Base-by-base conservation (phyloP, 2,113 vertebrate genomes). In the Eleginops maclovinus region DNA sequence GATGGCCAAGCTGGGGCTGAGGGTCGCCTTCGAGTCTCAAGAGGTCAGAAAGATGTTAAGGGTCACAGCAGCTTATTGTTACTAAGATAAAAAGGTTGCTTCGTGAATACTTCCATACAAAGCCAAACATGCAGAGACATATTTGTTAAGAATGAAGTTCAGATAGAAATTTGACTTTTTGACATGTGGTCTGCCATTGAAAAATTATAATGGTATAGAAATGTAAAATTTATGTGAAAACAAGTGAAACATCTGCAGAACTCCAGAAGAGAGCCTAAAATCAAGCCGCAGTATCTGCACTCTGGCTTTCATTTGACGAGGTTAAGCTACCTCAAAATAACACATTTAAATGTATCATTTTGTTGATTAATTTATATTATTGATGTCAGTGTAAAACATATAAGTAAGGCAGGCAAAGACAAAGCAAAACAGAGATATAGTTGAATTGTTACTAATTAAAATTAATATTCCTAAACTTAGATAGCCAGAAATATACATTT, bases 1-100 rank as follows among this genome's bases (percentile, higher is more conserved):
- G 62, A 97, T 98, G 96, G 97, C 98, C 15, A 98, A 98, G 77
- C 93, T 99, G 75, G 98, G 97, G 2, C 94, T 99, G 46, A 97
- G 98, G 0, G 96, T 99, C 36, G 97, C 96, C 0, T 96, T 99
- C 19, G 96, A 99, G 77, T 93, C 96, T 0, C 97, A 99, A 80
- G 97, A 99, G 94, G 98, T 99, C 59, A 83, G 79, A 66, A 64
- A 36, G 4, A 60, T 22, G 19, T 62, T 63, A 16, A 19, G 28
- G 50, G 16, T 44, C 19, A n/a, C n/a, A 61, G 16, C 12, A 19
- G 19, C 31, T 31, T 24, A 4, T 5, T 51, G 53, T 31, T 43
- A 11, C 3, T 13, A 4, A 16, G 15, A 31, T 13, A 15, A 28
- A 11, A 59, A 41, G 31, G 21, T 15, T n/a, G 36, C 58, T 28